These are phyloP conservation scores for Saimiri boliviensis DNA, from an alignment of 2,113 vertebrate species.

Conservation along the genomic window DNA sequence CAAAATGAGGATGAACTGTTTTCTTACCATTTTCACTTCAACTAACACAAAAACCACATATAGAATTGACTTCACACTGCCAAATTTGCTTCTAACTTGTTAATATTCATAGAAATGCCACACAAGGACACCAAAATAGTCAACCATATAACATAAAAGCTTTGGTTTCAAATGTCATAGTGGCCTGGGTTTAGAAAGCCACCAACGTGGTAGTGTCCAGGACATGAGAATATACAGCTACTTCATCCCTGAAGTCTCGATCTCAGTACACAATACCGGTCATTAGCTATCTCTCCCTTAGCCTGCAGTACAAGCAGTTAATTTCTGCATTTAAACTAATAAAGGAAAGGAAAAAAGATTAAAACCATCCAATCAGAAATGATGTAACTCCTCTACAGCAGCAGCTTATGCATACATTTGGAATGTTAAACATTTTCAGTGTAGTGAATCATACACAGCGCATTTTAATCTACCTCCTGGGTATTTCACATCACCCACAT, in stretches of 20 bases:
- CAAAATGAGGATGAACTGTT: constrained; percentile 46
- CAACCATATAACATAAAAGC: constrained; percentile 6
- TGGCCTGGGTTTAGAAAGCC: constrained; percentile 34
- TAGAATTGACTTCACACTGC: constrained; percentile 38
- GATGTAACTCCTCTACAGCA: neutral
- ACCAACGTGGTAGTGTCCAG: constrained; percentile 12
- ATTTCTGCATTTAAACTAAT: constrained; percentile 72
- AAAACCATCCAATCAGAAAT: constrained; percentile 53
- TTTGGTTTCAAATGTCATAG: constrained; percentile 60
- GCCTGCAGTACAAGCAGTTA: constrained; percentile 75
- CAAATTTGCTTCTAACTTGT: constrained; percentile 49
- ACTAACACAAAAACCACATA: neutral
- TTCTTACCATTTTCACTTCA: constrained; percentile 68
- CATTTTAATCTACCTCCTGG: neutral
- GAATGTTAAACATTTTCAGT: constrained; percentile 42
- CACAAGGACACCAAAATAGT: constrained; percentile 21
- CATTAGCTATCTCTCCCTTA: constrained; percentile 65
- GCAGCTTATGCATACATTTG: constrained; percentile 49
- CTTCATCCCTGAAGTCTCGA: constrained; percentile 54
- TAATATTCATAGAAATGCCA: constrained; percentile 49
- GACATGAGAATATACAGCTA: constrained; percentile 46
- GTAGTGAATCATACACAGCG: constrained; percentile 65
- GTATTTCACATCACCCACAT: constrained; percentile 42
- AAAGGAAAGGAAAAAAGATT: neutral
- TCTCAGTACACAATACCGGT: constrained; percentile 59